phyloP scores from a whole-genome alignment of 2,113 vertebrate genomes.

The Anoplopoma fimbria region DNA sequence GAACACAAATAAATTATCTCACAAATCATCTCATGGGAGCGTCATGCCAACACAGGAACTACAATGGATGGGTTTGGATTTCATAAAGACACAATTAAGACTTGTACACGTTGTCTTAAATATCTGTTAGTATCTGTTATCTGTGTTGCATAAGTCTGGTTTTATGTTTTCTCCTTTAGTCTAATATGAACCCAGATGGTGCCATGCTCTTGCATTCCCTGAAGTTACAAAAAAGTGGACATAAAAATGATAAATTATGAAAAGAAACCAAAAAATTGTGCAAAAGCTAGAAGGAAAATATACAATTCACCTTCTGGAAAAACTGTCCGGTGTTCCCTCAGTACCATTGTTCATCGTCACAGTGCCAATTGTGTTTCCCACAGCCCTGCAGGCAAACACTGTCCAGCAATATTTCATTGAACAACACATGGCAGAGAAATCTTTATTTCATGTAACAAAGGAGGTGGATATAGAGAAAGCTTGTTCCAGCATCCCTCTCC shows the following conservation, averaged over 20 bases:
- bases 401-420: constrained; percentile 45
- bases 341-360: constrained; percentile 44
- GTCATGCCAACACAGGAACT: not conserved
- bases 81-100: constrained; percentile 5
- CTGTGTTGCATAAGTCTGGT: not conserved
- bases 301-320: not conserved
- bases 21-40: constrained; percentile 22
- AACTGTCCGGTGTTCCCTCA: not conserved
- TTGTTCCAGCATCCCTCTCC: constrained; percentile 25
- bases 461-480: constrained; percentile 6
- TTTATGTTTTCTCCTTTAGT: not conserved
- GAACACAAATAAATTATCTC: not conserved
- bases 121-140: not conserved
- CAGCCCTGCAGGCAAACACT: constrained; percentile 33
- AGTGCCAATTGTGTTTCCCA: constrained; percentile 31
- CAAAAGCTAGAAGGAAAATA: constrained; percentile 16
- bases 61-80: not conserved
- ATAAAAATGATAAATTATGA: not conserved
- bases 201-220: not conserved
- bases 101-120: not conserved
- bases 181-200: not conserved
- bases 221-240: not conserved
- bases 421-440: constrained; percentile 27
- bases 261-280: not conserved
- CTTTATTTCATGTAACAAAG: constrained; percentile 44